Conservation (phyloP, 2,888 invertebrate genomes). For the Hypomecis atomaria region DNA sequence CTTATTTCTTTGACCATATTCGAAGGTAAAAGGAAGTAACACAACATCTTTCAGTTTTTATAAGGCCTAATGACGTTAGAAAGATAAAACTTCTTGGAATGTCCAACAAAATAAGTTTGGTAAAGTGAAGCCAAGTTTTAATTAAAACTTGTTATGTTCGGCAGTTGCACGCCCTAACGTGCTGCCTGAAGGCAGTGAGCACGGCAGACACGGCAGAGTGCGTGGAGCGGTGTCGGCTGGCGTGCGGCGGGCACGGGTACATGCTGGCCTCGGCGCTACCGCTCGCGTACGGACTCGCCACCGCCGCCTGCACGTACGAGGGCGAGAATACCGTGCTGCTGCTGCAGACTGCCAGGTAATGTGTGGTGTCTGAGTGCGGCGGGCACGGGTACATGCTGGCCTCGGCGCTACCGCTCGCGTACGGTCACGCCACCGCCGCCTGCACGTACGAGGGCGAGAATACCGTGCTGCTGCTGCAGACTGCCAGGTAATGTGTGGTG, state of each 20-base stretch:
- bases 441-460: conserved; percentile 99
- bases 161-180: conserved; percentile 94
- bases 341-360: conserved; percentile 92
- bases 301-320: conserved; percentile 97
- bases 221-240: conserved; percentile 93
- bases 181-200: conserved; percentile 95
- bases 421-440: conserved; percentile 93
- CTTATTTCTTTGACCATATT: no score
- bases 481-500: conserved; percentile 88
- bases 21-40: no score
- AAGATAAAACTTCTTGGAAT: no score
- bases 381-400: conserved; percentile 96
- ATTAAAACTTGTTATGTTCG: no score
- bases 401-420: conserved; percentile 94
- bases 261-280: conserved; percentile 95
- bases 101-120: no score
- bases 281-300: conserved; percentile 92
- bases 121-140: no score
- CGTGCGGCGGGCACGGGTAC: conserved; percentile 98
- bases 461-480: conserved; percentile 95
- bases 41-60: no score
- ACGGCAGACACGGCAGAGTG: conserved; percentile 90
- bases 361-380: no score
- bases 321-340: conserved; percentile 98
- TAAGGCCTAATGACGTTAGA: no score